A percentile compares a stretch with the other conserved stretches of the same genome.
phyloP scores from a whole-genome alignment of 2,113 vertebrate genomes.

The Burhinus oedicnemus region DNA sequence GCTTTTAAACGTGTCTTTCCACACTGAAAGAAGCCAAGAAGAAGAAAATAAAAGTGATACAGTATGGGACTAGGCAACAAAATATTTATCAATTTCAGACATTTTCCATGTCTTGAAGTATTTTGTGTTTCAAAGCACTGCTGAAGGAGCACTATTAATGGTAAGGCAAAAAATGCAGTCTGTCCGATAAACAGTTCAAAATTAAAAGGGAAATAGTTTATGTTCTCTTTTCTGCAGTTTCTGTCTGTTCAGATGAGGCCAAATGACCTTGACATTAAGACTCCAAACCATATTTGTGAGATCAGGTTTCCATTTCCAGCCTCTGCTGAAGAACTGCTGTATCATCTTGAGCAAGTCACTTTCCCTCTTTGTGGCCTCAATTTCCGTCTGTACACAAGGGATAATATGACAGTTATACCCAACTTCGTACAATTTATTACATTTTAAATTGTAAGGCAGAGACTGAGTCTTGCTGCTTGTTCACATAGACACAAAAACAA shows the following conservation, averaged over 20 bases:
- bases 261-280: constrained; percentile 7
- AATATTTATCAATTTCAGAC: background rate
- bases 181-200: background rate
- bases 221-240: background rate
- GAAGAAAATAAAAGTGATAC: background rate
- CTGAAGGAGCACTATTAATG: background rate
- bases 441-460: background rate
- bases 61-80: background rate
- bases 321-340: background rate
- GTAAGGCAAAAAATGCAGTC: background rate
- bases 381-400: background rate
- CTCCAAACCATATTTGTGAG: background rate
- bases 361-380: background rate
- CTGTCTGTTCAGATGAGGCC: background rate
- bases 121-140: background rate
- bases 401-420: background rate
- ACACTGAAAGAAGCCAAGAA: background rate
- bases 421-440: background rate
- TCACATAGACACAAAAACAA: background rate
- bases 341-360: background rate
- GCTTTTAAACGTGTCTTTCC: background rate
- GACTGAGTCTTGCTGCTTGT: background rate
- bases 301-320: background rate
- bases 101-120: background rate
- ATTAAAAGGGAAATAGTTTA: background rate